Conservation (phyloP, 2,113 vertebrate species). For the Saguinus imperator region DNA sequence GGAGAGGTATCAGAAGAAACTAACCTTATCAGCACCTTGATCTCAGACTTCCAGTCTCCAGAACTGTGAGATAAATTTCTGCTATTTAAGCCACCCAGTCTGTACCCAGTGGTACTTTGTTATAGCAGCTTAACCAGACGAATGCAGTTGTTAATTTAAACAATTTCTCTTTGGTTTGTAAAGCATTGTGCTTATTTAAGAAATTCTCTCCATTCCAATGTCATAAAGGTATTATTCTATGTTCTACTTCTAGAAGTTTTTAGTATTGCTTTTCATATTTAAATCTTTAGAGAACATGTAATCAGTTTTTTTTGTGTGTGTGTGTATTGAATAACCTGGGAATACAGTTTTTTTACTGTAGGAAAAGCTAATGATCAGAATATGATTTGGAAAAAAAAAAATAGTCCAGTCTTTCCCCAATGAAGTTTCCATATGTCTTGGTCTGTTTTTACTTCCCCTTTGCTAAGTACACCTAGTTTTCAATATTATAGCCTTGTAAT, state of each 20-base stretch:
- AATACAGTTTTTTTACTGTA: background rate
- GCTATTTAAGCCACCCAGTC: background rate
- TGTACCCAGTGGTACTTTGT: background rate
- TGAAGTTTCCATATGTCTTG: background rate
- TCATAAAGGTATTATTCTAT: background rate
- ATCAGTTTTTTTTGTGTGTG: background rate
- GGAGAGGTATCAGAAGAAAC: background rate
- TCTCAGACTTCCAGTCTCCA: background rate
- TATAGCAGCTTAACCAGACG: background rate
- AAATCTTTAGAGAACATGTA: background rate
- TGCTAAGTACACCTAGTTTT: background rate
- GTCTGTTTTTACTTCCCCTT: background rate
- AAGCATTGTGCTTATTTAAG: background rate
- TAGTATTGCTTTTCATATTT: too few relatives aligned
- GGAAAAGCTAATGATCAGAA: background rate
- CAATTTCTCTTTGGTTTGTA: background rate
- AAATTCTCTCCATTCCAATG: background rate
- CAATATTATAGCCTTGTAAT: background rate
- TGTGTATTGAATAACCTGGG: too few relatives aligned
- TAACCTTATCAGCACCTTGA: background rate
- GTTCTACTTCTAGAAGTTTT: too few relatives aligned
- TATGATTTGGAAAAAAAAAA: constrained; percentile 12
- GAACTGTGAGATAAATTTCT: background rate
- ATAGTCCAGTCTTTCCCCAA: background rate
- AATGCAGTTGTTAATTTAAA: background rate